Evolutionary conservation across 1,140 invertebrate genomes (phyloP).

Genomic region (Lepidurus apus): DNA sequence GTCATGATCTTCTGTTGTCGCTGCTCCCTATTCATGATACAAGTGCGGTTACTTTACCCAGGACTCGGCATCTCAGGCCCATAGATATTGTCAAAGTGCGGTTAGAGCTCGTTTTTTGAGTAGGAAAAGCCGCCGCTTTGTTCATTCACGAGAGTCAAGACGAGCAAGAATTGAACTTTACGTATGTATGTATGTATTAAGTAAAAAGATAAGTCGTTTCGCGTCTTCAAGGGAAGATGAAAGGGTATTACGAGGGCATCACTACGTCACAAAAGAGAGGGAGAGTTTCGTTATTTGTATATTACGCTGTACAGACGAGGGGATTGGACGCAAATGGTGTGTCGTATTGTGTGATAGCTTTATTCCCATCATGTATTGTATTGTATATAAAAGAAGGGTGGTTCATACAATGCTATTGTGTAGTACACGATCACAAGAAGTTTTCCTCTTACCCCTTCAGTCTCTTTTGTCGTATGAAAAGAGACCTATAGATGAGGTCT

Average conservation of each 20-base stretch:
- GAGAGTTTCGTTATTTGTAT: background rate
- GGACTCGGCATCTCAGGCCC: constrained; percentile 28
- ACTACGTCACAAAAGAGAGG: background rate
- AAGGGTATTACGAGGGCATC: background rate
- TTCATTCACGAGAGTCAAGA: background rate
- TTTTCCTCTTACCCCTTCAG: background rate
- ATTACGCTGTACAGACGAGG: background rate
- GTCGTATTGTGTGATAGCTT: constrained; percentile 9
- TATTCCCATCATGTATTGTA: constrained; percentile 10
- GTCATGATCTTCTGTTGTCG: constrained; percentile 31
- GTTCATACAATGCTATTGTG: background rate
- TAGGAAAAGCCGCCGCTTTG: background rate
- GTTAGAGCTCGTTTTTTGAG: background rate
- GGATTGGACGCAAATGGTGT: background rate
- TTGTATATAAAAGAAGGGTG: background rate
- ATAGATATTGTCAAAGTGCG: constrained; percentile 15
- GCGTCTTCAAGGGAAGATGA: background rate
- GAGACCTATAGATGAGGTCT: background rate
- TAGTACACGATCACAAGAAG: background rate
- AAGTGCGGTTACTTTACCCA: constrained; percentile 27
- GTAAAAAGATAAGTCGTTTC: background rate
- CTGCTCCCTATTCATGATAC: constrained; percentile 30
- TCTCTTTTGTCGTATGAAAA: background rate
- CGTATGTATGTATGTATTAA: background rate
- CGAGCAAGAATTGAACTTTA: background rate